A percentile compares a stretch with the other conserved stretches of the same genome.
phyloP scores from a whole-genome alignment of 2,888 invertebrate species.

The Eupeodes latifasciatus region DNA sequence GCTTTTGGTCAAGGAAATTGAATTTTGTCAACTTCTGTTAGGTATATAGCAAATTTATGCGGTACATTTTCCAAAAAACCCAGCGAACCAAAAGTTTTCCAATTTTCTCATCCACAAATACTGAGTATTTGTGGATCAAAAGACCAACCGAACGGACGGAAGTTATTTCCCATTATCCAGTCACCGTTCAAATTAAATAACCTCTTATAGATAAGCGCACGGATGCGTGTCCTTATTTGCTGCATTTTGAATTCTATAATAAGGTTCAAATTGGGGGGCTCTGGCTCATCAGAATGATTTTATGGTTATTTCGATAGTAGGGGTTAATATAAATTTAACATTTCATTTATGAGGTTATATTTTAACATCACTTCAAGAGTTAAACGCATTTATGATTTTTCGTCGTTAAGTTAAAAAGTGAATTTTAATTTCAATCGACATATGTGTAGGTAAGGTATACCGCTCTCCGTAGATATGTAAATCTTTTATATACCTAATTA shows the following conservation, averaged over 20 bases:
- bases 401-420: background rate
- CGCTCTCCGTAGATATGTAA: background rate
- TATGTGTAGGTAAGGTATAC: background rate
- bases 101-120: slow-evolving; percentile 53
- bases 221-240: slow-evolving; percentile 69
- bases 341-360: background rate
- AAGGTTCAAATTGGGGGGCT: slow-evolving; percentile 15
- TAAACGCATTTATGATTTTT: slow-evolving; percentile 14
- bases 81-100: slow-evolving; percentile 70
- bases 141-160: slow-evolving; percentile 59
- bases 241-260: slow-evolving; percentile 49
- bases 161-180: slow-evolving; percentile 66
- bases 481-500: slow-evolving; percentile 19
- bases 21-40: slow-evolving; percentile 63
- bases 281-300: background rate
- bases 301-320: background rate
- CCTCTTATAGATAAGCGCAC: slow-evolving; percentile 49
- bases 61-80: slow-evolving; percentile 20
- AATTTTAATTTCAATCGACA: background rate
- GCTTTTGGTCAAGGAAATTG: slow-evolving; percentile 71
- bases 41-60: background rate
- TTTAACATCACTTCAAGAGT: background rate
- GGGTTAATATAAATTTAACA: slow-evolving; percentile 35
- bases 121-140: slow-evolving; percentile 28
- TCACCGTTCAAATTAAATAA: slow-evolving; percentile 69